Conservation (phyloP, 2,113 vertebrate genomes). For the Caranx ignobilis region DNA sequence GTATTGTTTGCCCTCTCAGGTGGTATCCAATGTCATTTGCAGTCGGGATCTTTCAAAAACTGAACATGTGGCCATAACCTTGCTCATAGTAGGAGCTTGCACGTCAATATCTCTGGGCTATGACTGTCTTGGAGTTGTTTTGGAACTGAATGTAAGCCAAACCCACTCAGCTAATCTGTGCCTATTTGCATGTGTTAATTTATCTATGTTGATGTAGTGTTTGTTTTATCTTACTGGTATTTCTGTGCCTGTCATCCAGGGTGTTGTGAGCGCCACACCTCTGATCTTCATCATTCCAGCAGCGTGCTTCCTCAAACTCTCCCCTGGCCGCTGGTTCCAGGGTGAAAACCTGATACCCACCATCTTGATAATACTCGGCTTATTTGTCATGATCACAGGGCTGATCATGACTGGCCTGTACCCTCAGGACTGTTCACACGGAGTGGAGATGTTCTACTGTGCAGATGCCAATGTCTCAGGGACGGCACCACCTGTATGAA, state of each 20-base stretch:
- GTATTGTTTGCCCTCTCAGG: constrained; percentile 85
- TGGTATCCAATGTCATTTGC: constrained; percentile 90
- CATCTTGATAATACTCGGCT: constrained; percentile 86
- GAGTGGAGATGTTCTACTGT: constrained; percentile 95
- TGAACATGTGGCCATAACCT: constrained; percentile 87
- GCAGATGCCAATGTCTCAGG: constrained; percentile 83
- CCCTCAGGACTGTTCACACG: constrained; percentile 92
- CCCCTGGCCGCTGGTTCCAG: constrained; percentile 87
- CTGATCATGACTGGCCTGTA: constrained; percentile 86
- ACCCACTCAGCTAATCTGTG: neutral
- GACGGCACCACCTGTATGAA: constrained; percentile 70
- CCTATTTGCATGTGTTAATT: neutral
- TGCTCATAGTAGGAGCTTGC: constrained; percentile 84
- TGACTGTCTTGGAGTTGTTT: constrained; percentile 93
- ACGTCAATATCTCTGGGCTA: constrained; percentile 86
- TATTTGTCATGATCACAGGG: constrained; percentile 90
- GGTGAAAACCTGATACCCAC: constrained; percentile 86
- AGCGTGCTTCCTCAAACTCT: constrained; percentile 92
- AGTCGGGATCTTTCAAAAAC: constrained; percentile 84
- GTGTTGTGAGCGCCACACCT: constrained; percentile 91
- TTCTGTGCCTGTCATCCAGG: constrained; percentile 82
- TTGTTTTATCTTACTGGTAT: neutral
- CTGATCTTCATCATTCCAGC: constrained; percentile 96
- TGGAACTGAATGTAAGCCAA: constrained; percentile 94
- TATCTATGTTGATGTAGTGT: neutral